phyloP scores from a whole-genome alignment of 2,113 vertebrate genomes.

The Gymnobelideus leadbeateri region DNA sequence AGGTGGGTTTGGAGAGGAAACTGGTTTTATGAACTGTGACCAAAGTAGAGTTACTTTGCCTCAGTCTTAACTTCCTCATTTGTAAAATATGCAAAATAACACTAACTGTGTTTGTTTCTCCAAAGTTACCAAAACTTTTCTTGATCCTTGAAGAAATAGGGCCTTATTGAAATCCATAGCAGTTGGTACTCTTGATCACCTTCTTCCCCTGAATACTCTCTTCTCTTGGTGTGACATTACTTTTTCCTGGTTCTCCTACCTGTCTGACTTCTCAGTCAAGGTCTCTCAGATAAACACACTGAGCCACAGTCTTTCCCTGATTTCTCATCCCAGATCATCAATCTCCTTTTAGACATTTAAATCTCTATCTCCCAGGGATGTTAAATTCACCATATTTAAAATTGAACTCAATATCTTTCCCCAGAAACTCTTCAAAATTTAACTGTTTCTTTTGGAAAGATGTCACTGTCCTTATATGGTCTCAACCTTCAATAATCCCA shows the following conservation, averaged over 20 bases:
- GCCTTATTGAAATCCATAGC: background rate
- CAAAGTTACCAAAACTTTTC: background rate
- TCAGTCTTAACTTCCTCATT: background rate
- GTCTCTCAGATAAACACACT: background rate
- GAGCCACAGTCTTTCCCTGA: accelerated
- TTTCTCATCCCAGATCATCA: background rate
- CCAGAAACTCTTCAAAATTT: background rate
- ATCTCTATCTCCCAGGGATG: background rate
- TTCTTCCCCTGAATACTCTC: background rate
- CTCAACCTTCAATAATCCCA: slow-evolving; percentile 6
- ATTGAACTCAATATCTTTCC: background rate
- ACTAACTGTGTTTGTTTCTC: too few species aligned
- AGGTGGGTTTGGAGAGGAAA: background rate
- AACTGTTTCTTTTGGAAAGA: background rate
- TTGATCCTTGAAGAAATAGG: background rate
- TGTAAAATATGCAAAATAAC: background rate
- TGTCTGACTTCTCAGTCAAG: background rate
- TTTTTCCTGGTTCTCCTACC: background rate
- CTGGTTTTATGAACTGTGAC: background rate
- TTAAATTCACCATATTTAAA: background rate
- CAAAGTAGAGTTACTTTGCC: background rate
- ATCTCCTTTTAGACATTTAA: too few species aligned
- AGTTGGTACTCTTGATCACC: background rate
- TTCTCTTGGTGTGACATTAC: background rate
- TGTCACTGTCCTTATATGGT: background rate